Evolutionary conservation across 2,888 invertebrate species (phyloP).

Genomic region (Leptopilina syphax): DNA sequence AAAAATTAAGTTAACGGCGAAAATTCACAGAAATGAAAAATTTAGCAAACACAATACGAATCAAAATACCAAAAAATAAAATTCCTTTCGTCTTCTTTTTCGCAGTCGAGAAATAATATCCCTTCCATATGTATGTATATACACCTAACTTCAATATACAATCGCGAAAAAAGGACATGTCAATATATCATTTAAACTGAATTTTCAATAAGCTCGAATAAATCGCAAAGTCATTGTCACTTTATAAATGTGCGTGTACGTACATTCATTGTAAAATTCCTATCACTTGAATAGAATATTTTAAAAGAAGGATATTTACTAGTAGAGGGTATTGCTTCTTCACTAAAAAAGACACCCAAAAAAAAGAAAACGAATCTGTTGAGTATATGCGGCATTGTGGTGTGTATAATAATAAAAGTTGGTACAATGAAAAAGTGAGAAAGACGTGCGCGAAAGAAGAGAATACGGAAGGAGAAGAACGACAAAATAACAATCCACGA

Average conservation of each 20-base stretch:
- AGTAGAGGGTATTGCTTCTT: neutral
- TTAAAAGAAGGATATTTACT: neutral
- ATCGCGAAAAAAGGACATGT: neutral
- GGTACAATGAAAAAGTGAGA: neutral
- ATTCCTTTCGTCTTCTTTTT: no score
- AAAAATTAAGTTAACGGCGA: no score
- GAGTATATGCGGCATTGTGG: no score
- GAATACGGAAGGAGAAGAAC: constrained; percentile 38
- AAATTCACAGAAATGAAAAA: no score
- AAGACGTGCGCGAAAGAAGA: constrained; percentile 23
- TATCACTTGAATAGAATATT: neutral
- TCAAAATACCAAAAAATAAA: no score
- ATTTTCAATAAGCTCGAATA: neutral
- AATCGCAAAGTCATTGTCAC: constrained; percentile 1
- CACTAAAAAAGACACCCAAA: neutral
- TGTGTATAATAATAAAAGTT: no score
- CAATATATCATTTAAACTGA: constrained; percentile 1
- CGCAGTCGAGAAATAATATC: neutral
- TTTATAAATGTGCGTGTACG: neutral
- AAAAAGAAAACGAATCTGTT: no score
- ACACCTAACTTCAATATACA: no score
- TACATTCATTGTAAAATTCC: neutral
- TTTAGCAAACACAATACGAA: no score
- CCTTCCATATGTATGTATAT: no score
- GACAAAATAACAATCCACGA: constrained; percentile 30